Conservation (phyloP, 2,113 vertebrate species). For the Tylochromis polylepis region DNA sequence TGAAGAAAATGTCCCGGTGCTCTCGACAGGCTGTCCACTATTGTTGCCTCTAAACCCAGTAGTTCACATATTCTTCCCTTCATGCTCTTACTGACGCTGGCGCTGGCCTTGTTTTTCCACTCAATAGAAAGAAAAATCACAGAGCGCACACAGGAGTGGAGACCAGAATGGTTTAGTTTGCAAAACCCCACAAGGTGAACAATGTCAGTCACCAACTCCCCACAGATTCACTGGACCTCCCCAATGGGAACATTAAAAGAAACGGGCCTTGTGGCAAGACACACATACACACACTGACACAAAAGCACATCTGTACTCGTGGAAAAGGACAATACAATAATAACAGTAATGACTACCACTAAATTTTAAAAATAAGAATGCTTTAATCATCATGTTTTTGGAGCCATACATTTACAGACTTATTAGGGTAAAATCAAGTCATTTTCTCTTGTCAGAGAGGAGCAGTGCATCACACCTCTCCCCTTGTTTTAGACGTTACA, state of each 20-base stretch:
- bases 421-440: neutral
- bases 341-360: neutral
- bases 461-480: neutral
- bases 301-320: neutral
- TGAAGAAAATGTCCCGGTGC: neutral
- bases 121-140: neutral
- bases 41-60: neutral
- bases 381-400: neutral
- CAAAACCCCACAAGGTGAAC: neutral
- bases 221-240: neutral
- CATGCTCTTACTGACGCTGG: neutral
- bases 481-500: neutral
- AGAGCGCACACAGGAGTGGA: neutral
- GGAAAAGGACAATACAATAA: neutral
- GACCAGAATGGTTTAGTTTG: neutral
- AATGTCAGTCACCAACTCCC: constrained; percentile 26
- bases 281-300: neutral
- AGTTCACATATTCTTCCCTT: neutral
- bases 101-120: neutral
- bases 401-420: neutral
- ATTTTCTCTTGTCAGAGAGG: neutral
- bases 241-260: neutral
- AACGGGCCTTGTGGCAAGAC: neutral
- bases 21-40: neutral
- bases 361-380: neutral